These are phyloP conservation scores for Cheumatopsyche charites DNA, from an alignment of 1,140 invertebrate species.

Conservation along the genomic window DNA sequence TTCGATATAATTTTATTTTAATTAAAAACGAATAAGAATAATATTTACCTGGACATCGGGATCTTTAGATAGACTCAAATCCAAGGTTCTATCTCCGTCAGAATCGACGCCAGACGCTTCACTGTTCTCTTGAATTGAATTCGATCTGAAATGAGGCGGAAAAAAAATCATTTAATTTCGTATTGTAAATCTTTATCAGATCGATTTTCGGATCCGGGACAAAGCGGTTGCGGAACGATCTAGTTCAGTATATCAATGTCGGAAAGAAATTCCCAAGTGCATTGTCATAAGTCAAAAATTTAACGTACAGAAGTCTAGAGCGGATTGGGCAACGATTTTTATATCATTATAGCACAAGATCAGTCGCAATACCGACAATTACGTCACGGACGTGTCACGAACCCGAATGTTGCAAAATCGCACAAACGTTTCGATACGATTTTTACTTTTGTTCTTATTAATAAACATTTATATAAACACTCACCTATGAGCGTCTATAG, in stretches of 20 bases:
- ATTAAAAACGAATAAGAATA: background rate
- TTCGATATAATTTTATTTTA: background rate
- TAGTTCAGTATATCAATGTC: constrained; percentile 26
- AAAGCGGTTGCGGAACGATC: constrained; percentile 22
- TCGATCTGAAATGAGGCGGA: constrained; percentile 41
- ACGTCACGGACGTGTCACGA: constrained; percentile 21
- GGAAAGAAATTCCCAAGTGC: constrained; percentile 23
- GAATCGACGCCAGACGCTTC: constrained; percentile 53
- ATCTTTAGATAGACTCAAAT: constrained; percentile 61
- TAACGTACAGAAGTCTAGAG: constrained; percentile 2
- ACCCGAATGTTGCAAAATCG: background rate
- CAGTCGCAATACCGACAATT: background rate
- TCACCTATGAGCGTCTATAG: constrained; percentile 45
- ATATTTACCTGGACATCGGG: constrained; percentile 58
- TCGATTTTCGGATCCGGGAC: constrained; percentile 19
- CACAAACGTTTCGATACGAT: background rate
- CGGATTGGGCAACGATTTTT: constrained; percentile 1
- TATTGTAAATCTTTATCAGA: constrained; percentile 20
- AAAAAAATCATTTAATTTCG: background rate
- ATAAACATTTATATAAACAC: background rate
- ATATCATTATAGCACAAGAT: constrained; percentile 1
- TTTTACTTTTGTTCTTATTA: background rate
- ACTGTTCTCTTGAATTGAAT: constrained; percentile 54
- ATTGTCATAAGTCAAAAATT: constrained; percentile 25
- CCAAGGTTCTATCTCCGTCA: constrained; percentile 60